phyloP scores from a whole-genome alignment of 2,888 invertebrate genomes.

The Campoletis raptor region DNA sequence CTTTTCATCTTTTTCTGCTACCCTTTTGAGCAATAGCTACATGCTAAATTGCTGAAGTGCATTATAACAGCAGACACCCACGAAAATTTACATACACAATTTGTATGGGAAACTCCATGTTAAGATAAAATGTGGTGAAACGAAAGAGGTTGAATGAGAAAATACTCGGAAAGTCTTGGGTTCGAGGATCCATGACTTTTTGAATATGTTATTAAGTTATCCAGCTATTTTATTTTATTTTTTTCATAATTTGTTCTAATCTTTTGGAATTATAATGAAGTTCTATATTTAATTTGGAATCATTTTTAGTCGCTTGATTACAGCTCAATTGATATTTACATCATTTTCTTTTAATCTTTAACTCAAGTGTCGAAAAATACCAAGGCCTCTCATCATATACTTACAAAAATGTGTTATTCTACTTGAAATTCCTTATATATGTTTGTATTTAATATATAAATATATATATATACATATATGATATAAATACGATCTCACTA shows the following conservation, averaged over 20 bases:
- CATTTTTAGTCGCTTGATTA: background rate
- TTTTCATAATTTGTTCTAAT: background rate
- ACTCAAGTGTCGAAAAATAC: background rate
- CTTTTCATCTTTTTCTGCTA: slow-evolving; percentile 30
- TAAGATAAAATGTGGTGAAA: background rate
- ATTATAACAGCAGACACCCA: slow-evolving; percentile 56
- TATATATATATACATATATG: background rate
- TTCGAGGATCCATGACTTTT: background rate
- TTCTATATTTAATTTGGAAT: background rate
- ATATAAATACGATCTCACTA: slow-evolving; percentile 48
- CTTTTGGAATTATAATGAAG: background rate
- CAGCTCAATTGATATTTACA: background rate
- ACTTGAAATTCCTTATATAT: slow-evolving; percentile 7
- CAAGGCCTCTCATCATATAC: background rate
- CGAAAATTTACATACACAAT: slow-evolving; percentile 40
- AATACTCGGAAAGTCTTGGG: background rate
- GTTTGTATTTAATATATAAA: background rate
- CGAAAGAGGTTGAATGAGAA: background rate
- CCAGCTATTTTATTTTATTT: background rate
- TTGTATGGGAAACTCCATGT: background rate
- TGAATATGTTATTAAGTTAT: background rate
- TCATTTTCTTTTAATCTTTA: background rate
- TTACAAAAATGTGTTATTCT: background rate
- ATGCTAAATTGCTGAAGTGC: slow-evolving; percentile 63
- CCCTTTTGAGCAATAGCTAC: slow-evolving; percentile 39